phyloP scores from a whole-genome alignment of 2,888 invertebrate species.

The Charanyca ferruginea region DNA sequence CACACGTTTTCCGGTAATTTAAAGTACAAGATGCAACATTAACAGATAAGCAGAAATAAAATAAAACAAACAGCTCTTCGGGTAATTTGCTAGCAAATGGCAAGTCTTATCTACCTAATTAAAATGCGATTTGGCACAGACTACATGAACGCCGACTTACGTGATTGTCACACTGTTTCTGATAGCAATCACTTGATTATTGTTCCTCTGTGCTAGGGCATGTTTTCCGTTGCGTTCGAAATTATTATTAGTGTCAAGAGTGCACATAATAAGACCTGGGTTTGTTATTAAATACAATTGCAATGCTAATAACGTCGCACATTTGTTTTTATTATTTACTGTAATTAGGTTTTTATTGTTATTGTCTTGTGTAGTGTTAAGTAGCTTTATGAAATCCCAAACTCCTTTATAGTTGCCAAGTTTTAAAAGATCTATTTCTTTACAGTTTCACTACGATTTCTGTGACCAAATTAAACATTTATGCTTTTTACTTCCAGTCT shows the following conservation, averaged over 20 bases:
- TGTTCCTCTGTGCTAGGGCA: conserved; percentile 50
- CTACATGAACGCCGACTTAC: conserved; percentile 65
- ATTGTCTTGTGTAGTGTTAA: conserved; percentile 27
- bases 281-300: conserved; percentile 65
- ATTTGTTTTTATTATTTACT: conserved; percentile 60
- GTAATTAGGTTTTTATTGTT: conserved; percentile 51
- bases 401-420: too few species aligned
- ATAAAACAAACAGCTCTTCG: conserved; percentile 84
- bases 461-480: conserved; percentile 6
- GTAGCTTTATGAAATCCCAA: not conserved
- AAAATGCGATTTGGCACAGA: conserved; percentile 89
- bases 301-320: conserved; percentile 48
- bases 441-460: not conserved
- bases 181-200: conserved; percentile 82
- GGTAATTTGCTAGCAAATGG: conserved; percentile 89
- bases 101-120: conserved; percentile 87
- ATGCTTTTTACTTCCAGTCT: conserved; percentile 8
- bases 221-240: conserved; percentile 60
- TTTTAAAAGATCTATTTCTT: not conserved
- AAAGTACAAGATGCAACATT: conserved; percentile 84
- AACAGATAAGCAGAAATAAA: conserved; percentile 86
- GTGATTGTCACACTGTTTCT: conserved; percentile 81
- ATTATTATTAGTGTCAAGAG: conserved; percentile 72
- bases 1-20: conserved; percentile 79
- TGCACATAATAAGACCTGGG: conserved; percentile 62